Conservation (phyloP, 1,140 invertebrate genomes). For the Drosophila ohnishii region DNA sequence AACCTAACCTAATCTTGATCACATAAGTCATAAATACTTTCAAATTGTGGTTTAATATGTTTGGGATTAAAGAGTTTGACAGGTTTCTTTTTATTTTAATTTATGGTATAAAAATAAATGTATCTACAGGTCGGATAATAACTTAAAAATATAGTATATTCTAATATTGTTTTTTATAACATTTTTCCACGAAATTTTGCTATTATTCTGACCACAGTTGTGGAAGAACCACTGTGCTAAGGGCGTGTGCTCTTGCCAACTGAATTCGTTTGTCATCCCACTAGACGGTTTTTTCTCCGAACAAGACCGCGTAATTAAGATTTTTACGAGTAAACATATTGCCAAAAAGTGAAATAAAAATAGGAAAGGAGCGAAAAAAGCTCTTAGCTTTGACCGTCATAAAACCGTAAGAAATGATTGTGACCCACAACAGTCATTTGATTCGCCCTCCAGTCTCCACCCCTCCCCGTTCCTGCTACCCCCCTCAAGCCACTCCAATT, state of each 20-base stretch:
- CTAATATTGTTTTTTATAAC: too few relatives aligned
- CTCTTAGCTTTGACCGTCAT: slow-evolving; percentile 48
- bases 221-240: slow-evolving; percentile 16
- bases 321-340: slow-evolving; percentile 45
- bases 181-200: not conserved
- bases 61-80: not conserved
- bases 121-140: not conserved
- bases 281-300: slow-evolving; percentile 14
- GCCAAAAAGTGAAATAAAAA: slow-evolving; percentile 36
- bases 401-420: slow-evolving; percentile 48
- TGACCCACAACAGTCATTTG: slow-evolving; percentile 55
- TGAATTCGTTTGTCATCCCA: slow-evolving; percentile 36
- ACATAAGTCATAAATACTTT: slow-evolving; percentile 1
- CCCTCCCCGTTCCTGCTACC: not conserved
- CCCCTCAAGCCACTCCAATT: slow-evolving; percentile 39
- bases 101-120: not conserved
- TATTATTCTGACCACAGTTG: not conserved
- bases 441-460: slow-evolving; percentile 9
- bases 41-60: not conserved
- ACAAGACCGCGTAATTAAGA: slow-evolving; percentile 51
- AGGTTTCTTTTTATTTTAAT: not conserved
- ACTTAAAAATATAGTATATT: too few relatives aligned
- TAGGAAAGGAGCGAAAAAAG: slow-evolving; percentile 28
- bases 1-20: not conserved
- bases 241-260: slow-evolving; percentile 24